Evolutionary conservation across 2,888 invertebrate species (phyloP).

Genomic region (Nesidiocoris tenuis): DNA sequence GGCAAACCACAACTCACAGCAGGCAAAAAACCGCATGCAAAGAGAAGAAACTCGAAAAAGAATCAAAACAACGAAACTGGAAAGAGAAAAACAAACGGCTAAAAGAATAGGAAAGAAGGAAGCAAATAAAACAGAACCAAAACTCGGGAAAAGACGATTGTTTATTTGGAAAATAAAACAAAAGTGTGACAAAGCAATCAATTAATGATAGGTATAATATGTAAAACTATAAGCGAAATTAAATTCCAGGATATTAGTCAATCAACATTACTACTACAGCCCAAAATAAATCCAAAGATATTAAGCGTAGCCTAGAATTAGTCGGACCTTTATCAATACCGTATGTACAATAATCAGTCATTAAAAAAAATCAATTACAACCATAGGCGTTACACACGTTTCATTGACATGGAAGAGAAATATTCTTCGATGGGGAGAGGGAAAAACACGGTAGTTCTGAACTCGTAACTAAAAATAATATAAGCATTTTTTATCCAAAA

Average conservation of each 20-base stretch:
- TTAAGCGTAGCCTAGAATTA: not conserved
- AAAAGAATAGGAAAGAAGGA: conserved; percentile 12
- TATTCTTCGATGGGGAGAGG: not conserved
- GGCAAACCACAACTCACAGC: not conserved
- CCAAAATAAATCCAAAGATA: not conserved
- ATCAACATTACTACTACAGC: conserved; percentile 13
- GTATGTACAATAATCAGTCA: conserved; percentile 11
- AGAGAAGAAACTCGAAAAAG: conserved; percentile 18
- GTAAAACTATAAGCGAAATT: conserved; percentile 17
- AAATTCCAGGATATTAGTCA: conserved; percentile 15
- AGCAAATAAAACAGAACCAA: conserved; percentile 31
- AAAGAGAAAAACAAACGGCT: conserved; percentile 1
- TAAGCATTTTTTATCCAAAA: not conserved
- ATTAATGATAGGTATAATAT: conserved; percentile 16
- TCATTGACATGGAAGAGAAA: not conserved
- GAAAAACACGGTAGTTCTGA: too few species aligned
- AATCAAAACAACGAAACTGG: not conserved
- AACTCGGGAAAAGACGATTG: not conserved
- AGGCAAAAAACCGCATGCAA: conserved; percentile 19
- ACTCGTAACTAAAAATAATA: too few species aligned
- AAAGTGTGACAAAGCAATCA: conserved; percentile 29
- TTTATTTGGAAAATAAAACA: conserved; percentile 18
- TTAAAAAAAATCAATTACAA: not conserved
- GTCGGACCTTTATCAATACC: not conserved
- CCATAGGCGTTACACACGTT: not conserved